These are phyloP conservation scores for Aplochiton taeniatus DNA, from an alignment of 2,797 vertebrate genomes.

Conservation along the genomic window DNA sequence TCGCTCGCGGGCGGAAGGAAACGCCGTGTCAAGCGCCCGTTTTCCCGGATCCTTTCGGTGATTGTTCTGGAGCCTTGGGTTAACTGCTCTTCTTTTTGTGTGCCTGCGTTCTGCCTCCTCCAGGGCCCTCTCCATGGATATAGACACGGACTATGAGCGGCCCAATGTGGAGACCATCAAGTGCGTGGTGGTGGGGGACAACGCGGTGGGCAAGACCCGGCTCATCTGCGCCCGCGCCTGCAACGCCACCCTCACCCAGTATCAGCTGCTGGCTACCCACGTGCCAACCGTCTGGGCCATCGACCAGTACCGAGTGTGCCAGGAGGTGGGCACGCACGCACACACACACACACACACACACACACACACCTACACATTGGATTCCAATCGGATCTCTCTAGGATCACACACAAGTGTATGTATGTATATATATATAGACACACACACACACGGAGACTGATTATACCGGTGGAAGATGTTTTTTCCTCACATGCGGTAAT, in stretches of 20 bases:
- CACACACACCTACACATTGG: constrained; percentile 7
- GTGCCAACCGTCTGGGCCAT: constrained; percentile 94
- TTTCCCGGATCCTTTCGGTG: background rate
- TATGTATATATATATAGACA: background rate
- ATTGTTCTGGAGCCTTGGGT: background rate
- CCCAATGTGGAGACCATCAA: constrained; percentile 95
- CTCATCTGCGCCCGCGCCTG: constrained; percentile 91
- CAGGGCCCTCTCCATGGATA: constrained; percentile 88
- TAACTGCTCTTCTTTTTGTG: no score
- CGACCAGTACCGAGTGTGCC: constrained; percentile 91
- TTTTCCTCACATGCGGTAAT: no score
- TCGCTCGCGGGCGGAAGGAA: no score
- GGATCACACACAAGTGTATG: no score
- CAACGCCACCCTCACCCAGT: constrained; percentile 92
- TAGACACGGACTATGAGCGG: constrained; percentile 91
- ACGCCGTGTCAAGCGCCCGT: no score
- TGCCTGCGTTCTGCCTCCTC: constrained; percentile 11
- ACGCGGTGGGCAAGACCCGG: constrained; percentile 89
- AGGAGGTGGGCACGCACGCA: constrained; percentile 79
- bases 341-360: constrained; percentile 30
- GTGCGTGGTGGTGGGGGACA: constrained; percentile 92
- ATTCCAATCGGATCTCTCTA: background rate
- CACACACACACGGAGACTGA: background rate
- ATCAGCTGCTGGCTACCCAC: constrained; percentile 92
- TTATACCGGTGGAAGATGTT: background rate